Evolutionary conservation across 2,113 vertebrate genomes (phyloP).

Genomic region (Leptosomus discolor): DNA sequence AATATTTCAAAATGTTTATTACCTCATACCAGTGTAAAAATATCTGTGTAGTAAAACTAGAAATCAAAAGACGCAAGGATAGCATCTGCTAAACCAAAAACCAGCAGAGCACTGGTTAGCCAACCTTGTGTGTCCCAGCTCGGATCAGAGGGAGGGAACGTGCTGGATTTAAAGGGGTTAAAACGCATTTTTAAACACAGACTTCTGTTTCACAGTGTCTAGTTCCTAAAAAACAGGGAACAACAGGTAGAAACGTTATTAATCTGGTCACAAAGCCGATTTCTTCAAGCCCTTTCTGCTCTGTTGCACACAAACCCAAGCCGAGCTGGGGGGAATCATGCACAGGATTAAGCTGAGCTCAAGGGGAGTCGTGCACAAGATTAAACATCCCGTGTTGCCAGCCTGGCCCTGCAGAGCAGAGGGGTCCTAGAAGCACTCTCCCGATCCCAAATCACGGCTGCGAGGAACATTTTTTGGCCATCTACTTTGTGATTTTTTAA

Average conservation of each 20-base stretch:
- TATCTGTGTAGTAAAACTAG: not conserved
- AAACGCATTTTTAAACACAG: not conserved
- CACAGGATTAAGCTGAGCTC: too few species aligned
- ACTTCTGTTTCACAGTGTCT: not conserved
- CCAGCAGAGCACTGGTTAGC: not conserved
- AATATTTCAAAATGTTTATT: not conserved
- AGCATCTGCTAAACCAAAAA: not conserved
- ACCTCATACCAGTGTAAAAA: not conserved
- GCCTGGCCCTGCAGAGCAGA: not conserved
- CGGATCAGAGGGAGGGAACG: not conserved
- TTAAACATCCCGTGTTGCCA: fast-evolving
- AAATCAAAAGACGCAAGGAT: not conserved
- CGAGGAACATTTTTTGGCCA: not conserved
- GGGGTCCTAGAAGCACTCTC: too few species aligned
- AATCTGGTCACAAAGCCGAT: not conserved
- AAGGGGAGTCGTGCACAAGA: fast-evolving
- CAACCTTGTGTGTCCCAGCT: not conserved
- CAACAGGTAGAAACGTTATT: not conserved
- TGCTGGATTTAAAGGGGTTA: not conserved
- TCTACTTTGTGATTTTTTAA: not conserved
- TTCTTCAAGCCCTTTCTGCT: not conserved
- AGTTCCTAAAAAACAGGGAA: too few species aligned
- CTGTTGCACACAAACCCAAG: not conserved
- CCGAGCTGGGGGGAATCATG: not conserved
- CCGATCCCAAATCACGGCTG: not conserved